phyloP scores from a whole-genome alignment of 1,140 invertebrate genomes.

The Saccostrea echinata region DNA sequence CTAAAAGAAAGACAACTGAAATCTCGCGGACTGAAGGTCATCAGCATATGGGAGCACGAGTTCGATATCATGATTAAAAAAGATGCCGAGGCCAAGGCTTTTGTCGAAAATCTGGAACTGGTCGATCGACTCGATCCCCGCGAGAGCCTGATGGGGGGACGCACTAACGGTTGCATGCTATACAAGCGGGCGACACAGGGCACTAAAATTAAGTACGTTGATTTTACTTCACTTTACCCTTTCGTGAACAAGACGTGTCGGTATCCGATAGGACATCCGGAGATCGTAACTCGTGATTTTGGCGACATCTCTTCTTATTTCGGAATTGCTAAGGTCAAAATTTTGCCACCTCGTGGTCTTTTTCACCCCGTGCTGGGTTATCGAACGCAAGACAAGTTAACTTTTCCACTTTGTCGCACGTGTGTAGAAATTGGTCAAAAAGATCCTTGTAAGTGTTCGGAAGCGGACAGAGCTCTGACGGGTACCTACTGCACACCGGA shows the following conservation, averaged over 20 bases:
- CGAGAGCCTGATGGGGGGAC: conserved; percentile 26
- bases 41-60: conserved; percentile 63
- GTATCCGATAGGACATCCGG: conserved; percentile 47
- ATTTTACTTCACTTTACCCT: conserved; percentile 56
- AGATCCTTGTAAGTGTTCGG: conserved; percentile 40
- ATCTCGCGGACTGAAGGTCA: conserved; percentile 48
- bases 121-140: conserved; percentile 36
- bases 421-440: conserved; percentile 41
- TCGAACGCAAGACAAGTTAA: conserved; percentile 43
- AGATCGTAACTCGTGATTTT: conserved; percentile 52
- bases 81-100: conserved; percentile 40
- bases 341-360: conserved; percentile 41
- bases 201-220: conserved; percentile 52
- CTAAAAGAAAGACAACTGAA: conserved; percentile 43
- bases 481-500: conserved; percentile 47
- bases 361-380: conserved; percentile 45
- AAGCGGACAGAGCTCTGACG: conserved; percentile 20
- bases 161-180: conserved; percentile 7
- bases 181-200: not conserved
- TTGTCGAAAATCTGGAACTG: conserved; percentile 56
- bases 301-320: conserved; percentile 18
- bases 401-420: conserved; percentile 45
- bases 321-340: conserved; percentile 47
- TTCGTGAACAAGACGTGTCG: conserved; percentile 47
- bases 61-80: conserved; percentile 51